These are phyloP conservation scores for Gadus macrocephalus DNA, from an alignment of 2,113 vertebrate genomes.

Conservation along the genomic window DNA sequence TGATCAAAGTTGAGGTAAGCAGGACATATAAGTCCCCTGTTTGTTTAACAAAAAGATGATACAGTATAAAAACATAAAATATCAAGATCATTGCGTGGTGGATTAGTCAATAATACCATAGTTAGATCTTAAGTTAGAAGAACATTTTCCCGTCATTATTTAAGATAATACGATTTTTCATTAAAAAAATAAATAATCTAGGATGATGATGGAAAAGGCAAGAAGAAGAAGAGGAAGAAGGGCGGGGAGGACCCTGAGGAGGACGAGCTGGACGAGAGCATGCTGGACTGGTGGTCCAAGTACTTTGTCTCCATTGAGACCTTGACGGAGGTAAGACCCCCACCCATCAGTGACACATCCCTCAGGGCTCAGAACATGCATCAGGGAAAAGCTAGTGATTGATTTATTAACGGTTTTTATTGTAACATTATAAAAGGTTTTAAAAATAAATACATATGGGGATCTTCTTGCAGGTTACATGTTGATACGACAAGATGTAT, in stretches of 20 bases:
- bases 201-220: conserved; percentile 80
- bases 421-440: background rate
- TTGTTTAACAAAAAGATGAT: too few species aligned
- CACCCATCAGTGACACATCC: too few species aligned
- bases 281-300: conserved; percentile 99
- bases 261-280: conserved; percentile 90
- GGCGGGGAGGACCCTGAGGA: conserved; percentile 81
- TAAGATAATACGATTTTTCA: too few species aligned
- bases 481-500: too few species aligned
- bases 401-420: background rate
- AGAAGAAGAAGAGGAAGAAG: conserved; percentile 81
- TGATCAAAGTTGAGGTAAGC: conserved; percentile 65
- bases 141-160: too few species aligned
- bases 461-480: too few species aligned
- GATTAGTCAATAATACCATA: background rate
- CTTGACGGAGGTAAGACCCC: conserved; percentile 81
- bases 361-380: too few species aligned
- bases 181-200: background rate
- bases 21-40: background rate
- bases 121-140: too few species aligned
- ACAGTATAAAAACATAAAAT: too few species aligned
- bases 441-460: too few species aligned
- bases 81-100: background rate
- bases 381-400: background rate
- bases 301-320: conserved; percentile 97